phyloP scores from a whole-genome alignment of 2,797 vertebrate genomes.

The Microcaecilia unicolor region DNA sequence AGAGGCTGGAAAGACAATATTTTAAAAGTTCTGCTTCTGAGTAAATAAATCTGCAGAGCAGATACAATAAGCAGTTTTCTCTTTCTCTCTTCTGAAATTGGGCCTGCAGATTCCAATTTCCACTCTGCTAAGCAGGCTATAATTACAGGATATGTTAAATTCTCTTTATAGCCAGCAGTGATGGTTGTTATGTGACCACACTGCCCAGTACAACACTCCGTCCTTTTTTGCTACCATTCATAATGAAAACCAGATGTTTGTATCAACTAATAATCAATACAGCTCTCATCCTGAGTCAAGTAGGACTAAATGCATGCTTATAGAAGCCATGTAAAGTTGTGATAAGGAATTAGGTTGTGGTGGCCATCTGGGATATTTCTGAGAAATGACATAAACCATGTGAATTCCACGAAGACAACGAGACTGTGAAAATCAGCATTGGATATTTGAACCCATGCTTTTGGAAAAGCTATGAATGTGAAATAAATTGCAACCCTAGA shows the following conservation, averaged over 20 bases:
- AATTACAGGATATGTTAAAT: conserved; percentile 79
- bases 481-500: neutral
- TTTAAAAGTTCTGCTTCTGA: conserved; percentile 35
- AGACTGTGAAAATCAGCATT: neutral
- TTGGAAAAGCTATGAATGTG: neutral
- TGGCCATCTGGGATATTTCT: conserved; percentile 43
- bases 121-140: conserved; percentile 54
- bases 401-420: conserved; percentile 24
- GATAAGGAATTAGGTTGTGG: conserved; percentile 47
- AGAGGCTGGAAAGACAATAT: conserved; percentile 4
- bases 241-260: conserved; percentile 85
- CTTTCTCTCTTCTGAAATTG: conserved; percentile 55
- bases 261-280: conserved; percentile 80
- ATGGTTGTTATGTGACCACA: conserved; percentile 58
- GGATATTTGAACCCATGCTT: too few relatives aligned
- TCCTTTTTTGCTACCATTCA: conserved; percentile 38
- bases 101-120: conserved; percentile 54
- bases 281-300: conserved; percentile 55
- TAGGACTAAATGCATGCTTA: conserved; percentile 73
- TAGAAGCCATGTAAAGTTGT: conserved; percentile 57
- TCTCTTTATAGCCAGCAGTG: conserved; percentile 65
- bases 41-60: conserved; percentile 57
- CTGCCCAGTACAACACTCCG: conserved; percentile 53
- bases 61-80: conserved; percentile 63
- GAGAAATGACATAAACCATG: conserved; percentile 60